Base-by-base conservation (phyloP, 2,888 invertebrate genomes). In the Cheilosia grossa region DNA sequence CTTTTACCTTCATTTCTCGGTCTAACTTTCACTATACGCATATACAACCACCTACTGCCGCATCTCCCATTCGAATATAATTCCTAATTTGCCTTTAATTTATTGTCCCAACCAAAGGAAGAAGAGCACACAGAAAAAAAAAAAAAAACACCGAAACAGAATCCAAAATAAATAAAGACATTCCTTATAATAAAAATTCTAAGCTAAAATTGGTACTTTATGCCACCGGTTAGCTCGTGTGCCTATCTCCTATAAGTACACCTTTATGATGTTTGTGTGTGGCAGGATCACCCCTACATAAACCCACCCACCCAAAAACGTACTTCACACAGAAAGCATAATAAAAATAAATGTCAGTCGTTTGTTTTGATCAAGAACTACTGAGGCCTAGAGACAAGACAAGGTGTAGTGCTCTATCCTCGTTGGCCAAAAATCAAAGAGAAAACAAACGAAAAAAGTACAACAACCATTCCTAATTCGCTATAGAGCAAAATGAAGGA, bases 301-400 rank as follows among this genome's bases (percentile, higher is more conserved):
- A 10, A 37, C 13, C 53, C 24, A 44, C 63, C 66, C 61, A 51
- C 58, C 51, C 37, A 58, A 47, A 63, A 74, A 44, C 53, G 74
- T 78, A 86, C 78, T 82, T 86, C 82, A 82, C 77, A 87, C 75
- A 74, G 87, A 83, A 87, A 87, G 91, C 90, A 89, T 92, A 92
- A 92, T 92, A 92, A 91, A 92, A 92, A 92, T 90, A 91, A 92
- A 92, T 92, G 92, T 91, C 90, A 90, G 91, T 91, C 91, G 91
- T 92, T 92, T 91, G 90, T 91, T 91, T 91, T 90, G 90, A 89
- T 90, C 90, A 90, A 88, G 89, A 88, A 87, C 87, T 82, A 85
- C 81, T 81, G 85, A 85, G 70, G 85, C 85, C 85, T 85, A 85
- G 85, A 78, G 78, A 74, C 51, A n/a, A 33, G 59, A 13, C 15